Evolutionary conservation across 1,140 invertebrate species (phyloP), one percentile per base, ranked within the genome.

Genomic region (Drosophila quadrilineata): DNA sequence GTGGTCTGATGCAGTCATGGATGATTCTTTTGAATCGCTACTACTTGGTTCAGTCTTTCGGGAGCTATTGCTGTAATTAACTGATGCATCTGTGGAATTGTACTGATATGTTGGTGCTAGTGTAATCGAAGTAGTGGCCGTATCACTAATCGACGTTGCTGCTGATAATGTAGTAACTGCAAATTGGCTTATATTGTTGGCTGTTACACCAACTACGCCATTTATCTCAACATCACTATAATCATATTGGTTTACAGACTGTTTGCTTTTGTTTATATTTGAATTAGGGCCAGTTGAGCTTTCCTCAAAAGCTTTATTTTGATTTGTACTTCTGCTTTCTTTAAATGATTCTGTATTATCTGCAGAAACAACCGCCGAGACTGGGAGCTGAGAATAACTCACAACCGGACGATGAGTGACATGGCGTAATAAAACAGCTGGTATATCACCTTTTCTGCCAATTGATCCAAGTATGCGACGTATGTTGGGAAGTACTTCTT

Each of bases 401-500:
- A 52, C 19, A 6, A 69, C 58, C 4, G 89, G 89, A 12, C 70
- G 93, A 2, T 93, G 93, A 0, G 94, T 93, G 5, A 94, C 91
- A 0, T 94, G 93, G 36, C 94, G 90, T 6, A 95, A 87, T 0
- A 95, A 86, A 9, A 95, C 93, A 48, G 94, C 94, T 0, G 95
- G 94, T 33, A 95, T 94, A 60, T 95, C 94, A 57, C 95, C 94
- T 67, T 95, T 95, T 3, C 94, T 90, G 0, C 95, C 95, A 82
- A 95, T 95, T 29, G 95, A 95, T 0, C 95, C 95, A 0, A 96
- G 90, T 70, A 96, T 96, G 38, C 95, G 91, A 0, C 94, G 94
- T 58, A 96, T 95, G 52, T 94, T 95, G 0, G 94, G 92, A 88
- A 91, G 91, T 88, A 94, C 91, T 77, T 95, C 71, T 92, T 93